phyloP scores from a whole-genome alignment of 1,140 invertebrate genomes.

The Pachyrhynchus sulphureomaculatus region DNA sequence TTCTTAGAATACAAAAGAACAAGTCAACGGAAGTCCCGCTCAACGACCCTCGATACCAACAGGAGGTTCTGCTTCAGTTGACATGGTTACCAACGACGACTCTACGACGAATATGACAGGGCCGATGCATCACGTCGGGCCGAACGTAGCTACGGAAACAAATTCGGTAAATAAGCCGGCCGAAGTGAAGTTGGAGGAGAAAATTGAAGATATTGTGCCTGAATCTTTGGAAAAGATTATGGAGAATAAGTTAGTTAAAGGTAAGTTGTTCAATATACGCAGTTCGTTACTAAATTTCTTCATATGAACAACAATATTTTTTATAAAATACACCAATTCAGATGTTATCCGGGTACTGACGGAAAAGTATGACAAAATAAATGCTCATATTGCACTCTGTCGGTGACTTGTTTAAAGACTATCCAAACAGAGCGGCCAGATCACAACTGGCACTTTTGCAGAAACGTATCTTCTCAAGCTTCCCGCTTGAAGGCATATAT shows the following conservation, averaged over 20 bases:
- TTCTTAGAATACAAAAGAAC: constrained; percentile 22
- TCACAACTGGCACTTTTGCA: no score
- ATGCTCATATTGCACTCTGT: no score
- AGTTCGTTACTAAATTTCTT: not conserved
- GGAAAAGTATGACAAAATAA: no score
- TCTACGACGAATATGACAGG: not conserved
- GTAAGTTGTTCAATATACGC: not conserved
- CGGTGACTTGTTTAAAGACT: no score
- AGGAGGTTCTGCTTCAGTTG: constrained; percentile 33
- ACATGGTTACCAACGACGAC: constrained; percentile 37
- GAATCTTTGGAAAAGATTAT: constrained; percentile 80
- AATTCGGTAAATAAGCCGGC: constrained; percentile 39
- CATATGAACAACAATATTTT: not conserved
- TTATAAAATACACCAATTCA: no score
- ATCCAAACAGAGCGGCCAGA: no score
- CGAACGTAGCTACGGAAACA: constrained; percentile 17
- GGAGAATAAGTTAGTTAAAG: constrained; percentile 66
- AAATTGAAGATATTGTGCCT: constrained; percentile 64
- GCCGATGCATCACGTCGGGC: not conserved
- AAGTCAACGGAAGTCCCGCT: constrained; percentile 42
- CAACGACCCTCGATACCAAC: constrained; percentile 40
- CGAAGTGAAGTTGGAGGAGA: constrained; percentile 38
- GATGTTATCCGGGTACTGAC: no score
- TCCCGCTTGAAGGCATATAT: no score
- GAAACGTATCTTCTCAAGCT: no score